Conservation (phyloP, 2,888 invertebrate genomes). For the Yponomeuta sedellus region DNA sequence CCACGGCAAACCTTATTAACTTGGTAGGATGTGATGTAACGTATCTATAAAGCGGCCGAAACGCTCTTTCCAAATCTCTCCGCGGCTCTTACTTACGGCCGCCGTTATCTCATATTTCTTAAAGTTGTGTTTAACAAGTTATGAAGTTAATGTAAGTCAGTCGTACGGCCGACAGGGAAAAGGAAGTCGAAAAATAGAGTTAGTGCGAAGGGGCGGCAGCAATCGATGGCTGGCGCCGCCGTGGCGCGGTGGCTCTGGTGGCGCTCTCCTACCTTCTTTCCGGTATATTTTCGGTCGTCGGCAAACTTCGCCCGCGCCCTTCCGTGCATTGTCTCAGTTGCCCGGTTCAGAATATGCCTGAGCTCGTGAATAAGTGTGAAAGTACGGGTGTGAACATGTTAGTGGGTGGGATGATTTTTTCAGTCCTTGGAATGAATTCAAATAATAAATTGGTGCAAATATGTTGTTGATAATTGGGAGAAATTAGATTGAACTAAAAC, state of each 20-base stretch:
- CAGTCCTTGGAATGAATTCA: too few relatives aligned
- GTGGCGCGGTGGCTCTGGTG: constrained; percentile 34
- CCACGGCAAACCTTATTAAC: constrained; percentile 36
- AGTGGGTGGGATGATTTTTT: too few relatives aligned
- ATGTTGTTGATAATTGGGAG: too few relatives aligned
- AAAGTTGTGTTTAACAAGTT: constrained; percentile 67
- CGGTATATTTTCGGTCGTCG: constrained; percentile 42
- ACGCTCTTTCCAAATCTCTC: constrained; percentile 46
- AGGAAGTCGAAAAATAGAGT: constrained; percentile 59
- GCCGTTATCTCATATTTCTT: constrained; percentile 57
- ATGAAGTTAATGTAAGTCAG: constrained; percentile 65
- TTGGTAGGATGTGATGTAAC: constrained; percentile 36
- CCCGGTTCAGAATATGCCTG: too few relatives aligned
- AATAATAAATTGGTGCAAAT: too few relatives aligned
- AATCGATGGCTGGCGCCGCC: constrained; percentile 52
- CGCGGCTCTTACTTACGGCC: constrained; percentile 41
- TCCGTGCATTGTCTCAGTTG: constrained; percentile 23
- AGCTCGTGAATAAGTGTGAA: too few relatives aligned
- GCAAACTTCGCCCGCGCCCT: constrained; percentile 17
- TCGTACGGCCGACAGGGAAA: constrained; percentile 50
- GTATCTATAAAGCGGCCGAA: constrained; percentile 32
- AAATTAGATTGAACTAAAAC: too few relatives aligned
- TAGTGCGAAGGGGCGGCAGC: constrained; percentile 45
- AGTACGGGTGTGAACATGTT: too few relatives aligned
- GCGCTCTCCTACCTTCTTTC: constrained; percentile 25